Evolutionary conservation across 2,113 vertebrate species (phyloP).

Genomic region (Prionailurus viverrinus): DNA sequence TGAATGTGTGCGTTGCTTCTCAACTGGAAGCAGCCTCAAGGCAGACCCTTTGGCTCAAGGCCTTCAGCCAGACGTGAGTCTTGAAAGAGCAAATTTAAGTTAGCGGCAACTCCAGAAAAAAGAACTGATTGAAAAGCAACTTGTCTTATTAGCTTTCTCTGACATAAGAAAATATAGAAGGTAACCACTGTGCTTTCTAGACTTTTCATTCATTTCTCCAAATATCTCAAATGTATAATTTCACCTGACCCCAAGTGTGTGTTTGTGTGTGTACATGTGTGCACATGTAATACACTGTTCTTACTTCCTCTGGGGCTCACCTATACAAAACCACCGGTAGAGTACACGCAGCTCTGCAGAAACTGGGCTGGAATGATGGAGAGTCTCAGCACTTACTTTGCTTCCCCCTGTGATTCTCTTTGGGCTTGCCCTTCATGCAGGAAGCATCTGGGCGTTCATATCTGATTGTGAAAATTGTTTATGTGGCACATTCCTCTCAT

Average conservation of each 20-base stretch:
- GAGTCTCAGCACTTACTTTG: neutral
- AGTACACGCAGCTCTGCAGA: neutral
- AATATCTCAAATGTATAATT: neutral
- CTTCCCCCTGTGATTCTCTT: neutral
- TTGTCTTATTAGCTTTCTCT: neutral
- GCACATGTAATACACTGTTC: neutral
- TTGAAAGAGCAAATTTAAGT: constrained; percentile 47
- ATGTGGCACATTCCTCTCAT: neutral
- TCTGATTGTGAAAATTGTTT: constrained; percentile 55
- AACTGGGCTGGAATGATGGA: neutral
- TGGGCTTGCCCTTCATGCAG: neutral
- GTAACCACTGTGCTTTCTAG: neutral
- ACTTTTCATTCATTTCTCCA: neutral
- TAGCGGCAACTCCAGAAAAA: neutral
- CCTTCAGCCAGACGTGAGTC: constrained; percentile 39
- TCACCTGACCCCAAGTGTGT: neutral
- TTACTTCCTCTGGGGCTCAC: neutral
- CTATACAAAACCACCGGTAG: neutral
- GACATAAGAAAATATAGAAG: neutral
- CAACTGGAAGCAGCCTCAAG: neutral
- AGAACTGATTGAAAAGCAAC: neutral
- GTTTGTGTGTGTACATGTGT: neutral
- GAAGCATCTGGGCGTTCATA: constrained; percentile 33
- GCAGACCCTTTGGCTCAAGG: neutral
- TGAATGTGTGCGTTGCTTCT: neutral